A percentile compares a stretch with the other conserved stretches of the same genome.
Evolutionary conservation across 2,113 vertebrate genomes (phyloP).

Genomic region (Eira barbara): DNA sequence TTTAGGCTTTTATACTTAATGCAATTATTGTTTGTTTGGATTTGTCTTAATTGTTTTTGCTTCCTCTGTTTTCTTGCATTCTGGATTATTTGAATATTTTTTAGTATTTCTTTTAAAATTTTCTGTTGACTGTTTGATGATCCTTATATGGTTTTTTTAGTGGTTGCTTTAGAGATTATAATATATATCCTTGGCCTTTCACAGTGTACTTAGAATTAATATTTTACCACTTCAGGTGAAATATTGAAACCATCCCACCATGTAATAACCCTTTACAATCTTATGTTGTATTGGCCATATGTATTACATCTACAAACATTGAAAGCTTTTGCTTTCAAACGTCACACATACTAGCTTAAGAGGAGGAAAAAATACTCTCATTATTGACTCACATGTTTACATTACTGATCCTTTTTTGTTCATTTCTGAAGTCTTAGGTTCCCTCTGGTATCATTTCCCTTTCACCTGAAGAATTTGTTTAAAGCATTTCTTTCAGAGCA

Average conservation of each 20-base stretch:
- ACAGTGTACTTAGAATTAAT: not conserved
- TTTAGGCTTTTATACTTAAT: not conserved
- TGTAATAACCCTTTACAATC: not conserved
- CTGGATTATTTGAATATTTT: not conserved
- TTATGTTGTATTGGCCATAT: not conserved
- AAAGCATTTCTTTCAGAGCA: not conserved
- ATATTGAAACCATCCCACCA: not conserved
- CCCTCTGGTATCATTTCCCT: not conserved
- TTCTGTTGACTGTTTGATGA: not conserved
- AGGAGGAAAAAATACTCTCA: not conserved
- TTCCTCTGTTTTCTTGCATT: not conserved
- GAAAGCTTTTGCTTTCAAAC: not conserved
- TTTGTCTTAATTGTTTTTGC: not conserved
- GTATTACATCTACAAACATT: not conserved
- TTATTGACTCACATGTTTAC: not conserved
- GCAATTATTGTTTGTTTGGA: not conserved
- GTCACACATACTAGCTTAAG: not conserved
- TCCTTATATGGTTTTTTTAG: not conserved
- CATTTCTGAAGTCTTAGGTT: not conserved
- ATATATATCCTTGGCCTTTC: not conserved
- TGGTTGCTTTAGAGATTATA: not conserved
- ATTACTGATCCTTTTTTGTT: not conserved
- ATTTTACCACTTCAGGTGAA: not conserved
- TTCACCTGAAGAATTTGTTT: not conserved
- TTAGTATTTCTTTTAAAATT: not conserved